phyloP scores from a whole-genome alignment of 2,113 vertebrate species.

The Uria lomvia region DNA sequence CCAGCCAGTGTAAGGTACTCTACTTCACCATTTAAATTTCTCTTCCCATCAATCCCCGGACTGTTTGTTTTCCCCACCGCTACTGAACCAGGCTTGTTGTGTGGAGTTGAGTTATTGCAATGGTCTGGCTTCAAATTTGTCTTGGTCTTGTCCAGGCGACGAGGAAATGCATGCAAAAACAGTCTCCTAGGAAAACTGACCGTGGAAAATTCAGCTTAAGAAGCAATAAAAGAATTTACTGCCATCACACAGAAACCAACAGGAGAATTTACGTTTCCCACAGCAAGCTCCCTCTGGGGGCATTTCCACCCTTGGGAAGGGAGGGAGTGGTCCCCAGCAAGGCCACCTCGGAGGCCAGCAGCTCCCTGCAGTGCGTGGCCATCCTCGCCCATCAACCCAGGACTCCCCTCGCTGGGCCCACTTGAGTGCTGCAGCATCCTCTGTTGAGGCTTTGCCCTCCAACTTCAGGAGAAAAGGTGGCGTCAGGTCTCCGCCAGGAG shows the following conservation, averaged over 20 bases:
- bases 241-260: neutral
- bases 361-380: neutral
- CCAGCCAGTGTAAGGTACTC: neutral
- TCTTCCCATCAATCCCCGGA: neutral
- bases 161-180: constrained; percentile 27
- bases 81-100: neutral
- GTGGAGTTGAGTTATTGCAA: constrained; percentile 28
- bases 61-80: neutral
- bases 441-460: neutral
- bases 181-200: constrained; percentile 53
- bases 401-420: neutral
- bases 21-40: neutral
- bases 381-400: neutral
- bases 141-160: neutral
- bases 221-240: constrained; percentile 54
- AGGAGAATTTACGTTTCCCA: constrained; percentile 20
- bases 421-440: neutral
- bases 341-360: neutral
- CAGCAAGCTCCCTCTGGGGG: neutral
- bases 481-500: neutral
- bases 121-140: constrained; percentile 22
- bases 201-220: constrained; percentile 41
- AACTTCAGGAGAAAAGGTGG: neutral
- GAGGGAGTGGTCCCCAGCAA: neutral
- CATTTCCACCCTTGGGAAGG: neutral